Base-by-base conservation (phyloP, 1,140 invertebrate species). In the Ctenoplectra terminalis region DNA sequence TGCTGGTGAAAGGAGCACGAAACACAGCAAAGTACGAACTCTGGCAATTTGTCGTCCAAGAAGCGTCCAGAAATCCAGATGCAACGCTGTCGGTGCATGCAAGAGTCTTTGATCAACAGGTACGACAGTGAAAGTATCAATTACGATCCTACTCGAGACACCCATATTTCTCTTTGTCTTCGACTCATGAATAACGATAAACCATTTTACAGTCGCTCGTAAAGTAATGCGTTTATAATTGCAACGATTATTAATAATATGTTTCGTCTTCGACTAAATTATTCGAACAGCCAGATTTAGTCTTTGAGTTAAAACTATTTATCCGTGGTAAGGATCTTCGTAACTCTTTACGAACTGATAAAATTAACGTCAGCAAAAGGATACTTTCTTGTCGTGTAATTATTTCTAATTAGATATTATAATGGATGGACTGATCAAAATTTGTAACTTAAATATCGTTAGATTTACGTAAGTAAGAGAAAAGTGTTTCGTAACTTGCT, bases 121-220 rank as follows among this genome's bases (percentile, higher is more conserved):
- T 78, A 60, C 40, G 29, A 37, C 54, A 70, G 69, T 63, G 77
- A 79, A 79, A 79, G 77, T 72, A 79, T 79, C 69, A 79, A 73
- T 79, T 79, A 79, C 77, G 43, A 34, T 46, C 17, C 52, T 2
- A 31, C 48, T 29, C 34, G 43, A n/a, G 29, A 20, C 31, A 67
- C 26, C 11, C 13, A 20, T 50, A 26, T 43, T 67, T 23, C 46
- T 40, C 26, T 43, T 2, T 31, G 40, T 11, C 29, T 23, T 54
- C 37, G 23, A 15, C 26, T 29, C 37, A 6, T 15, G 48, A 48
- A 69, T 26, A 58, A 11, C 29, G 29, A 4, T 37, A 56, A 17
- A 20, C 52, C 60, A 29, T 9, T 48, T 58, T 34, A 34, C 31
- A 23, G 1, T 20, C 7, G 1, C 26, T 34, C 6, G 37, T 23